Percentiles rank a stretch among this genome's conserved stretches.
These are phyloP conservation scores for Mustela lutreola DNA, from an alignment of 2,113 vertebrate species.

Conservation along the genomic window DNA sequence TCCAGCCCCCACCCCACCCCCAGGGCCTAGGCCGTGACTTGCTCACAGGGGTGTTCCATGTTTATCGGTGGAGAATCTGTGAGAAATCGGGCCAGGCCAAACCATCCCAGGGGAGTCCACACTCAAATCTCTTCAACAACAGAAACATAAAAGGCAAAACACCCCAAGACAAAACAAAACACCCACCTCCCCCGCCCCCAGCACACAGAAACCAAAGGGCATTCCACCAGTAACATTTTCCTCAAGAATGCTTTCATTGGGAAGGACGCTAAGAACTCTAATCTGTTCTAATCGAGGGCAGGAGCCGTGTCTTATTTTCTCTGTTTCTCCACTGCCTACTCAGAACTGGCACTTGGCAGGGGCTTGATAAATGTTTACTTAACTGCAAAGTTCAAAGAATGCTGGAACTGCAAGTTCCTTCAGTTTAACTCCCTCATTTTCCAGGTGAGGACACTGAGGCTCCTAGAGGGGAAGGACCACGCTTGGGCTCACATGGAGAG, in stretches of 20 bases:
- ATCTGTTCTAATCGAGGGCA: not conserved
- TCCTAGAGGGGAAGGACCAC: not conserved
- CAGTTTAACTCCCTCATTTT: not conserved
- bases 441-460: not conserved
- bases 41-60: not conserved
- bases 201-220: not conserved
- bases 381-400: conserved; percentile 55
- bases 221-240: conserved; percentile 5
- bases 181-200: not conserved
- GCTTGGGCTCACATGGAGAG: not conserved
- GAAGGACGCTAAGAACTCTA: conserved; percentile 33
- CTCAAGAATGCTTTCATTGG: conserved; percentile 6
- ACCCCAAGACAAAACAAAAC: not conserved
- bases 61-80: not conserved
- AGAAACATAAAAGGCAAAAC: not conserved
- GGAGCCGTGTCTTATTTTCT: conserved; percentile 6
- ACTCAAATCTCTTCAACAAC: conserved; percentile 2
- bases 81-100: not conserved
- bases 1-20: not conserved
- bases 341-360: conserved; percentile 50
- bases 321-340: conserved; percentile 48
- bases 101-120: not conserved
- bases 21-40: not conserved
- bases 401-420: not conserved
- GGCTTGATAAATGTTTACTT: conserved; percentile 26